A percentile compares a stretch with the other conserved stretches of the same genome.
phyloP scores from a whole-genome alignment of 2,888 invertebrate genomes.

The Arrhopalites spinosus region DNA sequence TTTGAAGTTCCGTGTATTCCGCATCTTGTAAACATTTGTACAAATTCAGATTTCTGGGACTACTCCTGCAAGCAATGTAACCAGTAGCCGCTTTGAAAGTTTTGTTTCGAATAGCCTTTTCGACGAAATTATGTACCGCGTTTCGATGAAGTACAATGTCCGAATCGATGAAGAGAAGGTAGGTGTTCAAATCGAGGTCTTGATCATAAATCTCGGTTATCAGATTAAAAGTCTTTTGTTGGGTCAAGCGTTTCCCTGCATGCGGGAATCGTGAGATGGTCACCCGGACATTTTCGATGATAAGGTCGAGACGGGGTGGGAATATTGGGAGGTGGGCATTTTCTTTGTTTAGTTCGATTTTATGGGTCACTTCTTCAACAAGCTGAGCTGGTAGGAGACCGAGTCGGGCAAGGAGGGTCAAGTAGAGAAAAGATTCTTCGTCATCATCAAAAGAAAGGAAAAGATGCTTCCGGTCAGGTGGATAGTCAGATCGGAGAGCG shows the following conservation, averaged over 20 bases:
- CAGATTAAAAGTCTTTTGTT: slow-evolving; percentile 37
- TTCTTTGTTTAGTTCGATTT: no score
- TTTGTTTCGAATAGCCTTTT: slow-evolving; percentile 19
- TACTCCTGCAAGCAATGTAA: slow-evolving; percentile 37
- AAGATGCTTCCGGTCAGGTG: slow-evolving; percentile 34
- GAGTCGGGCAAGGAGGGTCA: slow-evolving; percentile 35
- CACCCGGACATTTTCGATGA: slow-evolving; percentile 30
- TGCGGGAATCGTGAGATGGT: slow-evolving; percentile 44
- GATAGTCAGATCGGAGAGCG: slow-evolving; percentile 40
- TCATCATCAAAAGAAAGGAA: slow-evolving; percentile 45
- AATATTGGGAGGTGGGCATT: no score
- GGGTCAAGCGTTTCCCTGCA: slow-evolving; percentile 41
- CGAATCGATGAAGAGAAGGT: slow-evolving; percentile 43
- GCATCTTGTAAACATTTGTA: slow-evolving; percentile 42
- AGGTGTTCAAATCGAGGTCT: slow-evolving; percentile 13
- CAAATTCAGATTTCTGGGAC: slow-evolving; percentile 24
- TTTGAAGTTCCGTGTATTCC: slow-evolving; percentile 42
- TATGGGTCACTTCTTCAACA: slow-evolving; percentile 16
- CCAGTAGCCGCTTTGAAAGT: slow-evolving; percentile 40
- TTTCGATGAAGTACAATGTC: slow-evolving; percentile 43
- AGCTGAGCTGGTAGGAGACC: slow-evolving; percentile 33
- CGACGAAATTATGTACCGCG: slow-evolving; percentile 42
- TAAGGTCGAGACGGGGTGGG: slow-evolving; percentile 41
- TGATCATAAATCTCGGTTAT: slow-evolving; percentile 38
- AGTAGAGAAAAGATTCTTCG: slow-evolving; percentile 37